Evolutionary conservation across 1,140 invertebrate genomes (phyloP).

Genomic region (Brachionus manjavacas): DNA sequence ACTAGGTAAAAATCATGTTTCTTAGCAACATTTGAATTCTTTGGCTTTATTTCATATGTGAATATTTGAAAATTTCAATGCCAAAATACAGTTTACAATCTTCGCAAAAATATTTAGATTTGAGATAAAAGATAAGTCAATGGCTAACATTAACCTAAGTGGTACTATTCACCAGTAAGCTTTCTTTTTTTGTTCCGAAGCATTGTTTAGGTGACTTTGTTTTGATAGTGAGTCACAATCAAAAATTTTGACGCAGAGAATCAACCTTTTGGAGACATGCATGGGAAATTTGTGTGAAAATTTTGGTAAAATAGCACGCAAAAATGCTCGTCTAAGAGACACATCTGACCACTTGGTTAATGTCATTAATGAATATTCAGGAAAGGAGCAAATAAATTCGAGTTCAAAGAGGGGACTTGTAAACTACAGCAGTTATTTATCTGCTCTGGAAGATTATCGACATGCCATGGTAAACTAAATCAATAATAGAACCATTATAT

Average conservation of each 20-base stretch:
- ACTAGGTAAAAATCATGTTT: background rate
- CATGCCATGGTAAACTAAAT: background rate
- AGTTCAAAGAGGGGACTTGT: slow-evolving; percentile 15
- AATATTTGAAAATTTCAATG: background rate
- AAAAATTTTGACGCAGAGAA: slow-evolving; percentile 27
- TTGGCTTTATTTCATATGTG: background rate
- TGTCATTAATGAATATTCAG: slow-evolving; percentile 32
- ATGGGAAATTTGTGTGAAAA: slow-evolving; percentile 36
- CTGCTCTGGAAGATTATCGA: slow-evolving; percentile 38
- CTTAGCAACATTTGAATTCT: background rate
- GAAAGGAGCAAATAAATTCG: slow-evolving; percentile 29
- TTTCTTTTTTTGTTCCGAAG: background rate
- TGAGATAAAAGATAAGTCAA: background rate
- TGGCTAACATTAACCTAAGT: slow-evolving; percentile 23
- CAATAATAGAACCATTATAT: background rate
- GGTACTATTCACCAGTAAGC: slow-evolving; percentile 36
- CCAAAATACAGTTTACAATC: background rate
- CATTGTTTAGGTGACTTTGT: background rate
- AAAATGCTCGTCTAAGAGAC: slow-evolving; percentile 38
- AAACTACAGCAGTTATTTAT: slow-evolving; percentile 13
- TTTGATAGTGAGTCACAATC: slow-evolving; percentile 24
- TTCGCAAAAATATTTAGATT: background rate
- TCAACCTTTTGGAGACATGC: slow-evolving; percentile 17
- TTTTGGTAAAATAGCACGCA: slow-evolving; percentile 38
- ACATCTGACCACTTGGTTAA: background rate